A percentile compares a stretch with the other conserved stretches of the same genome.
Evolutionary conservation across 2,113 vertebrate genomes (phyloP).

Genomic region (Callaeas wilsoni): DNA sequence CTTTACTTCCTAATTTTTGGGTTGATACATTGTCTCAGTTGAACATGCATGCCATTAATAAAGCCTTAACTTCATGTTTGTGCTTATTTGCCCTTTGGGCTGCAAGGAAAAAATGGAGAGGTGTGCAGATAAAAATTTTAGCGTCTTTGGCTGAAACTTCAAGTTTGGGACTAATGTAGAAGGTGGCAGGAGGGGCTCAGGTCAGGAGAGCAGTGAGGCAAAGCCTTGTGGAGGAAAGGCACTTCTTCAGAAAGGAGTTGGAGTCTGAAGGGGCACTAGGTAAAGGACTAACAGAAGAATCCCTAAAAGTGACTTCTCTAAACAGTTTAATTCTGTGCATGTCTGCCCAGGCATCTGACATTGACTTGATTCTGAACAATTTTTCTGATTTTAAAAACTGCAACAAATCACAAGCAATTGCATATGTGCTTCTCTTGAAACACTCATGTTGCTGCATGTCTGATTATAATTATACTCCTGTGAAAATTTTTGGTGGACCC

Average conservation of each 20-base stretch:
- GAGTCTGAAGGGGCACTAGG: neutral
- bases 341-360: neutral
- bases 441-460: neutral
- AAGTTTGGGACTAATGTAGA: neutral
- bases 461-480: neutral
- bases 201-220: neutral
- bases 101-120: neutral
- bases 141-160: neutral
- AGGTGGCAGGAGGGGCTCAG: neutral
- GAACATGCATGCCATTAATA: neutral
- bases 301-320: neutral
- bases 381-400: neutral
- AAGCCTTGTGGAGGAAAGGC: neutral
- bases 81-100: neutral
- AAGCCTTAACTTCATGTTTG: neutral
- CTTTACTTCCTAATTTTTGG: neutral
- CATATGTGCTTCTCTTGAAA: neutral
- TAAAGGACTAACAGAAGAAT: neutral
- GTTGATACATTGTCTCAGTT: neutral
- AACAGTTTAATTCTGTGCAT: neutral
- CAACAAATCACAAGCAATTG: neutral
- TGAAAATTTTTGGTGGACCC: slow-evolving; percentile 13
- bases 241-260: neutral
- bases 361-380: neutral
- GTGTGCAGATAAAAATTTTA: neutral